phyloP scores from a whole-genome alignment of 2,113 vertebrate genomes.

The Brachyistius frenatus region DNA sequence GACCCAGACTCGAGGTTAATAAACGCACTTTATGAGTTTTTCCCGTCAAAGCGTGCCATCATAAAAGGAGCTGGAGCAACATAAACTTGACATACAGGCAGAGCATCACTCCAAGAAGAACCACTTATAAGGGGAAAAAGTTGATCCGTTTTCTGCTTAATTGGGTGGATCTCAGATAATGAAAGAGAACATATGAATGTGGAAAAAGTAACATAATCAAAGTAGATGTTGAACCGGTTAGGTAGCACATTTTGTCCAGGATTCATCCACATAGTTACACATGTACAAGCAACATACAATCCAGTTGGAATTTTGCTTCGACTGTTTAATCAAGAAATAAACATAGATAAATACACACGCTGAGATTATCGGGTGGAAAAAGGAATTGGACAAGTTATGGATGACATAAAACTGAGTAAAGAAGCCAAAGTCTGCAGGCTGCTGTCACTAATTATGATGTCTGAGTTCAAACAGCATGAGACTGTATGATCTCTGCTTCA shows the following conservation, averaged over 20 bases:
- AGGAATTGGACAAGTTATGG: conserved; percentile 12
- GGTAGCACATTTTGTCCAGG: neutral
- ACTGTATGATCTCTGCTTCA: conserved; percentile 42
- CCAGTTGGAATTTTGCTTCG: neutral
- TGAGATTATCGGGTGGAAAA: conserved; percentile 20
- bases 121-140: conserved; percentile 50
- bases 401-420: conserved; percentile 38
- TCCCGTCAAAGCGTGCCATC: conserved; percentile 70
- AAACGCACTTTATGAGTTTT: conserved; percentile 78
- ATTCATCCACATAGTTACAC: neutral
- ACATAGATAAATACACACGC: conserved; percentile 1
- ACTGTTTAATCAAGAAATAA: conserved; percentile 2
- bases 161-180: conserved; percentile 66
- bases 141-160: conserved; percentile 64
- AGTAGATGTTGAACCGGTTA: neutral
- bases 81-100: conserved; percentile 67
- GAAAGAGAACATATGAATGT: conserved; percentile 52
- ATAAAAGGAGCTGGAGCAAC: conserved; percentile 71
- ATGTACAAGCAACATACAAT: neutral
- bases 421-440: conserved; percentile 32
- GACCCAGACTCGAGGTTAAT: conserved; percentile 76
- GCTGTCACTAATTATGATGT: conserved; percentile 58
- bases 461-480: conserved; percentile 39
- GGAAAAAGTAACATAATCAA: conserved; percentile 15
- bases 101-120: conserved; percentile 49